These are phyloP conservation scores for Cassiopea xamachana DNA, from an alignment of 30 jellyfish, hydroid and myxozoan genomes.

Conservation along the genomic window DNA sequence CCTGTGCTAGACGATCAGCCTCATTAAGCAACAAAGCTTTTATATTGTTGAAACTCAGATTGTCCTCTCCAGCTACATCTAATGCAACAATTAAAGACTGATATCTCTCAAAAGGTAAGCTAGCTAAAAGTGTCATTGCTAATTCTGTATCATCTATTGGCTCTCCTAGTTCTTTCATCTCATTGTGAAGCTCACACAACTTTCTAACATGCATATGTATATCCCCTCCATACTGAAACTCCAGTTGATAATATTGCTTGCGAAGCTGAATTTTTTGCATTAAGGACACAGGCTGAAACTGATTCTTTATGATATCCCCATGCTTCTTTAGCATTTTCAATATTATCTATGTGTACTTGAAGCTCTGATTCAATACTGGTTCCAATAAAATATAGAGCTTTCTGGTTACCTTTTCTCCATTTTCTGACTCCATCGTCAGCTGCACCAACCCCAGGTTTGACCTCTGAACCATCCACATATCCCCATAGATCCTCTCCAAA, in stretches of 20 bases:
- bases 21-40: slow-evolving; percentile 24
- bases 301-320: slow-evolving; percentile 34
- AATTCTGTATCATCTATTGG: slow-evolving; percentile 29
- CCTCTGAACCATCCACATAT: slow-evolving; percentile 64
- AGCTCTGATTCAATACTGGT: slow-evolving; percentile 33
- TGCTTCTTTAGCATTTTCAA: slow-evolving; percentile 30
- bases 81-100: slow-evolving; percentile 31
- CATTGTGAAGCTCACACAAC: slow-evolving; percentile 42
- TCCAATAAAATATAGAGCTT: slow-evolving; percentile 32
- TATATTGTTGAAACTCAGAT: slow-evolving; percentile 5
- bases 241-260: slow-evolving; percentile 44
- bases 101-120: slow-evolving; percentile 22
- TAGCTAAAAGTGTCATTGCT: slow-evolving; percentile 31
- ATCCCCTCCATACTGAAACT: slow-evolving; percentile 41
- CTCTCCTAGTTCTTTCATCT: slow-evolving; percentile 46
- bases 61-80: slow-evolving; percentile 50
- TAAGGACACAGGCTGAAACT: slow-evolving; percentile 53
- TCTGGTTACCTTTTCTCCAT: slow-evolving; percentile 54
- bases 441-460: slow-evolving; percentile 25
- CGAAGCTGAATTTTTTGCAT: slow-evolving; percentile 4
- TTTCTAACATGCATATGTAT: slow-evolving; percentile 12
- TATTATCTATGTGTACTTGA: slow-evolving; percentile 33
- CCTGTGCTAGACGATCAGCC: slow-evolving; percentile 23
- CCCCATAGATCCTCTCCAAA: slow-evolving; percentile 62
- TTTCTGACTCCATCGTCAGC: background rate